Conservation (phyloP, 2,113 vertebrate genomes). For the Tiliqua scincoides region DNA sequence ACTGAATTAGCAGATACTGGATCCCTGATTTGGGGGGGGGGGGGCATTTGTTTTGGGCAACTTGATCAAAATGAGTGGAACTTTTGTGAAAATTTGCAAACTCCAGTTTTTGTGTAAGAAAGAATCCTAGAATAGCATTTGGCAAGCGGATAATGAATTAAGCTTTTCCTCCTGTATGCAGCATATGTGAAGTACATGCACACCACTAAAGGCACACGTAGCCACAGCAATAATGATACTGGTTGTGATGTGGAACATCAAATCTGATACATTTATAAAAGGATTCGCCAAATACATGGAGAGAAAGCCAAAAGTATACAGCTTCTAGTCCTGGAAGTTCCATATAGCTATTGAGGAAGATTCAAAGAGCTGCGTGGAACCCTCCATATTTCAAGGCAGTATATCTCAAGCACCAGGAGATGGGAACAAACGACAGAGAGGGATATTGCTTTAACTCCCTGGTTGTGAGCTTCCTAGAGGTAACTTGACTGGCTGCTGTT, state of each 20-base stretch:
- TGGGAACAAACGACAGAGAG: neutral
- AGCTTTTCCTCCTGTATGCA: neutral
- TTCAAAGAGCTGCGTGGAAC: neutral
- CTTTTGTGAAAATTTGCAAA: neutral
- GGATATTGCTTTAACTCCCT: neutral
- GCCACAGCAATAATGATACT: neutral
- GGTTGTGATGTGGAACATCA: neutral
- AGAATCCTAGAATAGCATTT: neutral
- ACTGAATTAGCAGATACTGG: no score
- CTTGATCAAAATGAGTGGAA: no score
- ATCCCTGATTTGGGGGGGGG: no score
- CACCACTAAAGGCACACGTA: neutral
- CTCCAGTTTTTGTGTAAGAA: neutral
- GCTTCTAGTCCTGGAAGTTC: neutral
- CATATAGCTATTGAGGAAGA: no score
- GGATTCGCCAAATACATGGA: neutral
- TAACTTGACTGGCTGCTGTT: neutral
- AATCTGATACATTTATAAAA: neutral
- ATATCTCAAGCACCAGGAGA: neutral
- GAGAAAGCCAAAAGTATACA: neutral
- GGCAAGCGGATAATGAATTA: neutral
- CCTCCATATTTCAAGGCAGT: neutral
- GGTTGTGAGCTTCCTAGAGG: neutral
- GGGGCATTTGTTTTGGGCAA: no score
- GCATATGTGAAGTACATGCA: neutral